A percentile compares a stretch with the other conserved stretches of the same genome.
Conservation (phyloP, 2,888 invertebrate genomes). For the Smittia aterrima region DNA sequence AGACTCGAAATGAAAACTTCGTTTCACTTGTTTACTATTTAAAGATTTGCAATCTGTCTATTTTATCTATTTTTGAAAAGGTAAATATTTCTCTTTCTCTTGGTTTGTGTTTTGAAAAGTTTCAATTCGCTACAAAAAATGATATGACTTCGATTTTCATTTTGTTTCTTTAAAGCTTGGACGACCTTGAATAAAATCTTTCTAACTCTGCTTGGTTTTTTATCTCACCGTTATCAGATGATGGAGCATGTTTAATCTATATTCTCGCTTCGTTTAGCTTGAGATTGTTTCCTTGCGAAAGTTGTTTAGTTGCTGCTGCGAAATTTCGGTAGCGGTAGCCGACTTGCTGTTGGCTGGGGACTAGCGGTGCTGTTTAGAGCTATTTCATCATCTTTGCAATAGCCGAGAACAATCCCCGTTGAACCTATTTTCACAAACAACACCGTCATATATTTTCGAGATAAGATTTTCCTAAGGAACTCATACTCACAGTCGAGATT, state of each 20-base stretch:
- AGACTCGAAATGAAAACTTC: no score
- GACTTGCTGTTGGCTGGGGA: conserved; percentile 1
- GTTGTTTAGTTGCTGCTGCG: no score
- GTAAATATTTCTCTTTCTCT: conserved; percentile 9
- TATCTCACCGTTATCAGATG: not conserved
- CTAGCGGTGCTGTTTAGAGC: conserved; percentile 39
- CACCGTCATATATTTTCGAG: not conserved
- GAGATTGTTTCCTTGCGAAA: no score
- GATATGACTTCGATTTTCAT: conserved; percentile 40
- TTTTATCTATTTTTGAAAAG: not conserved
- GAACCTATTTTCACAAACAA: conserved; percentile 46
- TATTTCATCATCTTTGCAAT: conserved; percentile 47
- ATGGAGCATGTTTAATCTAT: not conserved
- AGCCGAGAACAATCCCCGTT: conserved; percentile 53
- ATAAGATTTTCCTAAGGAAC: not conserved
- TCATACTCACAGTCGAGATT: conserved; percentile 31
- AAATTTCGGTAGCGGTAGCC: conserved; percentile 36
- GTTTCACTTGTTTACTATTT: no score
- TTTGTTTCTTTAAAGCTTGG: not conserved
- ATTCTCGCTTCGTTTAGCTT: no score
- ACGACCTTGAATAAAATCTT: not conserved
- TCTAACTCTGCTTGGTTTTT: not conserved
- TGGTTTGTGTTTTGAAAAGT: not conserved
- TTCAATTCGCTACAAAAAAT: conserved; percentile 33
- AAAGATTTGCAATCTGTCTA: no score